A percentile compares a stretch with the other conserved stretches of the same genome.
Evolutionary conservation across 1,140 invertebrate species (phyloP).

Genomic region (Cryptotermes secundus): DNA sequence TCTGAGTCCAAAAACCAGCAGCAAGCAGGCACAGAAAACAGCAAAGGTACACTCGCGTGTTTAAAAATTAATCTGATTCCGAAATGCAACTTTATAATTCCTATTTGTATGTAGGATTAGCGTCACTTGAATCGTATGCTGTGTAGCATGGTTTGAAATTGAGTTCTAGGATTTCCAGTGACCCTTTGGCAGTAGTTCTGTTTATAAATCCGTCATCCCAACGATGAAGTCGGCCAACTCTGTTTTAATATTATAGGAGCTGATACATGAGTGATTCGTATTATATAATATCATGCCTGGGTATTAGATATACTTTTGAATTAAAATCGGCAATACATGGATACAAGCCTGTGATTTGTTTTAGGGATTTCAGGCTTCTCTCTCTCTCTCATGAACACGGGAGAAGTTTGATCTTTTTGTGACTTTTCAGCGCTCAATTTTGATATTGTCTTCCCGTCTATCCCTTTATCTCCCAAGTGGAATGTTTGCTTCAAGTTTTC

Average conservation of each 20-base stretch:
- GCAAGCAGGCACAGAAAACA: background rate
- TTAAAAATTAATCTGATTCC: constrained; percentile 4
- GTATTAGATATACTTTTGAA: background rate
- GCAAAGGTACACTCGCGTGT: background rate
- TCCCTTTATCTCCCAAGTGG: too few relatives aligned
- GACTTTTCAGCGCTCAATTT: too few relatives aligned
- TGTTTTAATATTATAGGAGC: background rate
- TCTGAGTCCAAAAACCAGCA: background rate
- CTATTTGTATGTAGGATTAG: background rate
- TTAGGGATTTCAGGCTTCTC: background rate
- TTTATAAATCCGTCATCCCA: background rate
- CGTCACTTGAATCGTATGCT: background rate
- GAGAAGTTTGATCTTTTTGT: too few relatives aligned
- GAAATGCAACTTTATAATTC: constrained; percentile 13
- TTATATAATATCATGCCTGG: background rate
- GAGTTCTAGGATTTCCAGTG: background rate
- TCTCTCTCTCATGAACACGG: background rate
- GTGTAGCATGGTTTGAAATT: background rate
- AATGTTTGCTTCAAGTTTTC: too few relatives aligned
- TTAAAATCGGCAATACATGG: background rate
- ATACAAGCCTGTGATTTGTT: background rate
- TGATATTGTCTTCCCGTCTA: too few relatives aligned
- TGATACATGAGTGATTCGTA: background rate
- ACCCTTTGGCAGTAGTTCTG: background rate
- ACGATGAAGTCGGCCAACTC: constrained; percentile 12